These are phyloP conservation scores for Nothura maculosa DNA, from an alignment of 2,797 vertebrate species.

Conservation along the genomic window DNA sequence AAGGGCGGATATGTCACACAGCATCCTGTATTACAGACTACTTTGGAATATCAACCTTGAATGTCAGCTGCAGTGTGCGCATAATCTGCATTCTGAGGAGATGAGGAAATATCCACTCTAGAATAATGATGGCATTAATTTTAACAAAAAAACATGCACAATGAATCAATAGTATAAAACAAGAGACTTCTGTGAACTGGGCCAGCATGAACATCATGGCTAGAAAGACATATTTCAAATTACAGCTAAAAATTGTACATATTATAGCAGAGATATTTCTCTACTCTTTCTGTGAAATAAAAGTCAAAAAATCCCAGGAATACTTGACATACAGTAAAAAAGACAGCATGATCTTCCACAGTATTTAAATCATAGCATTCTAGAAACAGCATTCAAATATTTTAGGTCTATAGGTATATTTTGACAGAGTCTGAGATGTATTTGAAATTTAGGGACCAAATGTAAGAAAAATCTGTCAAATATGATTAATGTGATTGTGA, in stretches of 20 bases:
- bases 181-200: background rate
- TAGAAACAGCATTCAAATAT: background rate
- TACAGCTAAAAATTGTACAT: background rate
- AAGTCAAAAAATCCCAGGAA: background rate
- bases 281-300: background rate
- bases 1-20: background rate
- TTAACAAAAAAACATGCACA: background rate
- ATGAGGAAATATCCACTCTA: background rate
- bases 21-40: background rate
- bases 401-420: background rate
- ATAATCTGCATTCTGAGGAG: background rate
- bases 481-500: background rate
- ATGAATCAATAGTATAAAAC: background rate
- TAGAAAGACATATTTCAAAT: rapidly evolving
- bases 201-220: background rate
- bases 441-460: background rate
- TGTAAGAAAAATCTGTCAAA: background rate
- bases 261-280: background rate
- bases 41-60: background rate
- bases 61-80: too few relatives aligned
- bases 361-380: background rate
- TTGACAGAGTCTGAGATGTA: background rate
- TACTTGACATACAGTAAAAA: background rate
- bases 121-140: background rate
- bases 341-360: background rate